These are phyloP conservation scores for Cariama cristata DNA, from an alignment of 2,113 vertebrate genomes.

Conservation along the genomic window DNA sequence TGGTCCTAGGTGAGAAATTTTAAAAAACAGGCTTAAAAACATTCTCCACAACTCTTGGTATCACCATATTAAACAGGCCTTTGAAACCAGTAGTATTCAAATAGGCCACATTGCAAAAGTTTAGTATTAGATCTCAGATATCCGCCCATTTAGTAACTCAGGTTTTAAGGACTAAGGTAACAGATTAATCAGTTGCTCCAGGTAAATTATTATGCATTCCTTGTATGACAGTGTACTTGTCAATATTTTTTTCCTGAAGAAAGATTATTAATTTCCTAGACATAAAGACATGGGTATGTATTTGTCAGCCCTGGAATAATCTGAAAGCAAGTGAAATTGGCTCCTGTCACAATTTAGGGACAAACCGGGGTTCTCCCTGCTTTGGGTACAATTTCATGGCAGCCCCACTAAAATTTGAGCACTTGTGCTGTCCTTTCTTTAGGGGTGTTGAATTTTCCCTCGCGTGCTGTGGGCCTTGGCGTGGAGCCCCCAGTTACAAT, in stretches of 20 bases:
- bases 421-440: background rate
- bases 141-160: background rate
- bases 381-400: background rate
- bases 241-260: background rate
- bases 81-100: background rate
- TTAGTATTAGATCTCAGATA: background rate
- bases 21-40: background rate
- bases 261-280: background rate
- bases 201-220: background rate
- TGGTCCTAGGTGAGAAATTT: background rate
- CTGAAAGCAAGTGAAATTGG: background rate
- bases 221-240: background rate
- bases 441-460: background rate
- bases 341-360: background rate
- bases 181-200: background rate
- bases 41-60: background rate
- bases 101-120: background rate
- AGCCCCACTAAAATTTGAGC: background rate
- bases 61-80: background rate
- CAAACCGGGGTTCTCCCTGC: background rate
- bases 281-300: background rate
- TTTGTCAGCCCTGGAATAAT: background rate
- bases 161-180: background rate
- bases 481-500: background rate
- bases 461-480: fast-evolving